These are phyloP conservation scores for Saturnia japonica DNA, from an alignment of 2,888 invertebrate species.

Conservation along the genomic window DNA sequence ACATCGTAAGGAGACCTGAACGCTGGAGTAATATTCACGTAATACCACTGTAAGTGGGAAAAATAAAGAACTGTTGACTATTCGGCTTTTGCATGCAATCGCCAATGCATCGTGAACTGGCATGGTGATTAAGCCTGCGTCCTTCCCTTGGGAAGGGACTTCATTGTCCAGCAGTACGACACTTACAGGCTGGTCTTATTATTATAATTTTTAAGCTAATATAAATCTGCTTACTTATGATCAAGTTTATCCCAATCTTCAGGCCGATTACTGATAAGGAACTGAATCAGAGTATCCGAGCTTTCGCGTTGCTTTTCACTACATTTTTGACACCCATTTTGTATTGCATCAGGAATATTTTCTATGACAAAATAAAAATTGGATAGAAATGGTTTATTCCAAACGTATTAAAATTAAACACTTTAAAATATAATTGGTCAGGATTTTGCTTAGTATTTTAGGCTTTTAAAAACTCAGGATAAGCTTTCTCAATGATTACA, in stretches of 20 bases:
- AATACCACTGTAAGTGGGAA: too few relatives aligned
- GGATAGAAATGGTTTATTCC: not conserved
- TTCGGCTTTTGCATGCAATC: too few relatives aligned
- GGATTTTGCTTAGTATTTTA: not conserved
- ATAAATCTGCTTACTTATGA: slow-evolving; percentile 65
- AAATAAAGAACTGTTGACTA: too few relatives aligned
- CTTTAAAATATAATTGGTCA: too few relatives aligned
- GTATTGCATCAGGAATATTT: slow-evolving; percentile 86
- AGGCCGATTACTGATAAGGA: slow-evolving; percentile 81
- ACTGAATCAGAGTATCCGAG: slow-evolving; percentile 84
- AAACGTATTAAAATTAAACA: not conserved
- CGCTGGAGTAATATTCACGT: too few relatives aligned
- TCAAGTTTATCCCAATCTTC: slow-evolving; percentile 82
- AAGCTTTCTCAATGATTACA: not conserved
- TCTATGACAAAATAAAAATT: slow-evolving; percentile 52
- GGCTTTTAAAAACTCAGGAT: not conserved
- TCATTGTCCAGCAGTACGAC: too few relatives aligned
- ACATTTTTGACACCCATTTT: slow-evolving; percentile 86
- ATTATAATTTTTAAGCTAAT: not conserved
- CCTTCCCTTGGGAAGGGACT: too few relatives aligned
- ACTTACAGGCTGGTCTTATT: too few relatives aligned
- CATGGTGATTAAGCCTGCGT: too few relatives aligned
- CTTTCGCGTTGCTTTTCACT: slow-evolving; percentile 84
- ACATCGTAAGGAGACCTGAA: too few relatives aligned
- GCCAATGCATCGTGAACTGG: too few relatives aligned